phyloP scores from a whole-genome alignment of 2,113 vertebrate species.

The Mandrillus leucophaeus region DNA sequence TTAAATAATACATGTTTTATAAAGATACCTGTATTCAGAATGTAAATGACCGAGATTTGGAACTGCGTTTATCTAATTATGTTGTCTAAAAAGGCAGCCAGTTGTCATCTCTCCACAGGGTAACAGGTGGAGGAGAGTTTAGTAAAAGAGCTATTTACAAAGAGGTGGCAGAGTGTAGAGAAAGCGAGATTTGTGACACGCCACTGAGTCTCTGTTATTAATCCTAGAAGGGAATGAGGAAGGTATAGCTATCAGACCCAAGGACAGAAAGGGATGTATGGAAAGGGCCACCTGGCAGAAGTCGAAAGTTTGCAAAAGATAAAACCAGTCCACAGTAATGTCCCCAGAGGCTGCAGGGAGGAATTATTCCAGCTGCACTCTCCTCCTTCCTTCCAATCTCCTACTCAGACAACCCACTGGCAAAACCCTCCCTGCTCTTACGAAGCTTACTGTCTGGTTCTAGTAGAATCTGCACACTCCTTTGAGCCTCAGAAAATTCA shows the following conservation, averaged over 20 bases:
- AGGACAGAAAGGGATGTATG: neutral
- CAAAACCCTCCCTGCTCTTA: neutral
- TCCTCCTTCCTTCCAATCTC: neutral
- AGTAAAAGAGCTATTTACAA: neutral
- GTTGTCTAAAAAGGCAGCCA: neutral
- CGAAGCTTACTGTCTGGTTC: neutral
- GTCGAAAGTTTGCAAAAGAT: neutral
- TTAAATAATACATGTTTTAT: constrained; percentile 1
- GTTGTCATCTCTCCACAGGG: neutral
- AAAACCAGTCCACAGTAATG: neutral
- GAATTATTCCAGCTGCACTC: neutral
- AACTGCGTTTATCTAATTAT: neutral
- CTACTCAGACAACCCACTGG: neutral
- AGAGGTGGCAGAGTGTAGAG: neutral
- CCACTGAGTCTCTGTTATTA: neutral
- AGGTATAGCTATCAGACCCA: neutral
- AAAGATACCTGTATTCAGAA: neutral
- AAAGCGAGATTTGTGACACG: neutral
- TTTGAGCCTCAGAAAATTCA: neutral
- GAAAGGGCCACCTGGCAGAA: neutral
- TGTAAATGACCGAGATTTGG: neutral
- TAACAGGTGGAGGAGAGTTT: neutral
- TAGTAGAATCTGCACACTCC: neutral
- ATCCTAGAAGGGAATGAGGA: neutral
- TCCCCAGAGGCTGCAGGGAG: neutral